These are phyloP conservation scores for Myrmecobius fasciatus DNA, from an alignment of 2,113 vertebrate genomes.

Conservation along the genomic window DNA sequence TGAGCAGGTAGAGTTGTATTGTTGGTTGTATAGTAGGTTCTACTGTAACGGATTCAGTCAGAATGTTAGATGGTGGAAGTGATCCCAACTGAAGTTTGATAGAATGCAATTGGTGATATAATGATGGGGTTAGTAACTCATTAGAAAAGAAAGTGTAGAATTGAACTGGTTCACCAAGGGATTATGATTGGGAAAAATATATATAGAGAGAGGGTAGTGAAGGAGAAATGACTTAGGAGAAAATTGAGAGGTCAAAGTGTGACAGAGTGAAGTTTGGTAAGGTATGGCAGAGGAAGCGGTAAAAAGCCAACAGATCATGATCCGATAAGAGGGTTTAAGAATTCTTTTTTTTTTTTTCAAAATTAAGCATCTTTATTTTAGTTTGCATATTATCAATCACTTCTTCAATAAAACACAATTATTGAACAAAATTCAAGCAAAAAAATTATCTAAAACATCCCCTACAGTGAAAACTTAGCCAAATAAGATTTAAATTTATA, in stretches of 20 bases:
- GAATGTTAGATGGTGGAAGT: not conserved
- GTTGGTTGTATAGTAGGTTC: not conserved
- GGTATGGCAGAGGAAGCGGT: not conserved
- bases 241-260: not conserved
- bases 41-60: not conserved
- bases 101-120: not conserved
- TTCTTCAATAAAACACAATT: not conserved
- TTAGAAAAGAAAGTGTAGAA: not conserved
- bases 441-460: not conserved
- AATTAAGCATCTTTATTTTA: too few species aligned
- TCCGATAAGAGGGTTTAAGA: not conserved
- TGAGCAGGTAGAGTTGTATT: not conserved
- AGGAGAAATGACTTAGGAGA: not conserved
- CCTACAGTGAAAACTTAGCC: not conserved
- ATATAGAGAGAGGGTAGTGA: not conserved
- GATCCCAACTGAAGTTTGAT: not conserved
- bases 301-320: not conserved
- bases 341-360: too few species aligned
- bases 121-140: not conserved
- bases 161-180: not conserved
- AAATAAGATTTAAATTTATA: not conserved
- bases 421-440: not conserved
- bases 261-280: not conserved
- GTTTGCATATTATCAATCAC: not conserved
- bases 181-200: not conserved